Percentiles rank a stretch among this genome's conserved stretches.
Evolutionary conservation across 2,888 invertebrate species (phyloP).

Genomic region (Platypus cylindrus): DNA sequence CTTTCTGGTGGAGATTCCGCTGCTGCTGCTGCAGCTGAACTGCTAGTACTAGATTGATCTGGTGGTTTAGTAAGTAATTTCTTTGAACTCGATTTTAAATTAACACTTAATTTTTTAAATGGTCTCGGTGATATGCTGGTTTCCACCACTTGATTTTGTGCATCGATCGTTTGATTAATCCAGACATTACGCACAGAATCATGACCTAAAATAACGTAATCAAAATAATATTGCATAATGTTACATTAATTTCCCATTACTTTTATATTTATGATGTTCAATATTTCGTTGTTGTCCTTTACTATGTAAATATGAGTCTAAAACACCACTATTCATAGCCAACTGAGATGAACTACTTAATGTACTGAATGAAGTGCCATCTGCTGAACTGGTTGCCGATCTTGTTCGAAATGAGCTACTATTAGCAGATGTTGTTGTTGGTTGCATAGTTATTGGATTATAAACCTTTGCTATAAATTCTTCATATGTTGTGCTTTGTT

Average conservation of each 20-base stretch:
- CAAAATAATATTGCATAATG: too few species aligned
- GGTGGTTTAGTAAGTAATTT: constrained; percentile 29
- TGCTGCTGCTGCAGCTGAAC: too few species aligned
- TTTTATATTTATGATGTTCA: too few species aligned
- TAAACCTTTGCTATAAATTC: constrained; percentile 66
- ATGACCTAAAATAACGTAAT: too few species aligned
- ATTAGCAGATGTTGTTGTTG: too few species aligned
- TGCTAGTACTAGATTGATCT: constrained; percentile 6
- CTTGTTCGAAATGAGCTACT: constrained; percentile 35
- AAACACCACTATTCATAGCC: too few species aligned
- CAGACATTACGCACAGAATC: constrained; percentile 30
- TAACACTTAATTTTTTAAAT: constrained; percentile 46
- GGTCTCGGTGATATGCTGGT: constrained; percentile 53
- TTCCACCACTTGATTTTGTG: constrained; percentile 29
- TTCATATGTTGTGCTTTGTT: constrained; percentile 82
- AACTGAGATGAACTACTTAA: constrained; percentile 38
- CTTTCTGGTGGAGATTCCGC: constrained; percentile 34
- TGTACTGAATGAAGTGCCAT: constrained; percentile 25
- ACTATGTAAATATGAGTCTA: too few species aligned
- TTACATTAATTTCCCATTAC: too few species aligned
- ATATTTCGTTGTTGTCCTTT: too few species aligned
- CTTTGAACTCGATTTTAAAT: constrained; percentile 32
- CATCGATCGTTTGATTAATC: constrained; percentile 28
- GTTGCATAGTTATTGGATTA: constrained; percentile 43
- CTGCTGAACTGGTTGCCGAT: constrained; percentile 22